Evolutionary conservation across 2,113 vertebrate genomes (phyloP), one percentile per base, ranked within the genome.

Genomic region (Myotis davidii): DNA sequence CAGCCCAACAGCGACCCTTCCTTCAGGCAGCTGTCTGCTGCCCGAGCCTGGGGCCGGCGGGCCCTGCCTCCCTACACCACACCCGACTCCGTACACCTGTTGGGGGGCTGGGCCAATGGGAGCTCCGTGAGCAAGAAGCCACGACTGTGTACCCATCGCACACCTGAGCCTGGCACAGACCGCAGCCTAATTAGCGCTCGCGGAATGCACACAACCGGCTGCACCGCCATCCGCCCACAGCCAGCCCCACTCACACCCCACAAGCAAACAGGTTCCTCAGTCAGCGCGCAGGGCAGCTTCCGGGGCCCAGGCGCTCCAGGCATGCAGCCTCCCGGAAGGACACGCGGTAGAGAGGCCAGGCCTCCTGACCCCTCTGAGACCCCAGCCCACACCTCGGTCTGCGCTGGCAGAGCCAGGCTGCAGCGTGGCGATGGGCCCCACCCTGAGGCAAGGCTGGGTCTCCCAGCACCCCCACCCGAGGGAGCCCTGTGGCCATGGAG

Each of bases 261-360:
- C 67, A 70, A 78, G 81, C 73, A 85, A 94, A 89, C 83, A 72
- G 42, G 42, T 34, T 88, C 78, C 67, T 85, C n/a, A 6, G 56
- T 37, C 3, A 4, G 70, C 59, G 50, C 34, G 9, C 42, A 91
- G n/a, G 86, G 21, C 90, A 77, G 78, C 81, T 92, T 90, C 81
- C 29, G 1, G 84, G 77, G 79, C 52, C 64, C 6, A 5, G 50
- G 50, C 8, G 21, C 5, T 0, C 34, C 21, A 32, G 67, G 52
- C 52, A 25, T 12, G 6, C 9, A 23, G 74, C 17, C 59, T 56
- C 48, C 50, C 21, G 76, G 20, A 25, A 52, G 48, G 70, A 39
- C 13, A 3, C 8, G 8, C 12, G 8, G 1, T 3, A 6, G 34
- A 25, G 25, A 37, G 16, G 9, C 45, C 76, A 52, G 12, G 54